Percentiles rank a stretch among this genome's conserved stretches.
Conservation (phyloP, 1,140 invertebrate genomes). For the Drosophila ogumai region DNA sequence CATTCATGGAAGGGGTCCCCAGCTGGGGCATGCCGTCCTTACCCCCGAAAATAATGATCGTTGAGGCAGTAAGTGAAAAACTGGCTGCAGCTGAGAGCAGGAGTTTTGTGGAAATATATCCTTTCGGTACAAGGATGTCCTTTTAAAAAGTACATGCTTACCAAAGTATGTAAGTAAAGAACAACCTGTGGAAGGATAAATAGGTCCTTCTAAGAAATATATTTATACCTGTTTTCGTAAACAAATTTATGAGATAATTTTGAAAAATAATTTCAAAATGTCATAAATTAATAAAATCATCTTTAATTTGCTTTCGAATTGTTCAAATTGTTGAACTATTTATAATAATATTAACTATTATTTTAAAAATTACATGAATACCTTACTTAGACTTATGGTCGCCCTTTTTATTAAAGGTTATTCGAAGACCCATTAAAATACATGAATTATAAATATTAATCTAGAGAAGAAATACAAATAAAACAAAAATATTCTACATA, state of each 20-base stretch:
- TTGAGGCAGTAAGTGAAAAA: constrained; percentile 24
- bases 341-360: too few relatives aligned
- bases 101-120: neutral
- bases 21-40: neutral
- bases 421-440: neutral
- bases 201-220: too few relatives aligned
- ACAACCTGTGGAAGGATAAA: neutral
- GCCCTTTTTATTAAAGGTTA: too few relatives aligned
- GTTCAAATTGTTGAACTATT: too few relatives aligned
- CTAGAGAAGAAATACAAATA: too few relatives aligned
- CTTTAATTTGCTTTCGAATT: too few relatives aligned
- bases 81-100: constrained; percentile 19
- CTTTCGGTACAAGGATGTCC: neutral
- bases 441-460: neutral
- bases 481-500: neutral
- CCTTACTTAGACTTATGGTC: too few relatives aligned
- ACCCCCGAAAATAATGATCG: constrained; percentile 32
- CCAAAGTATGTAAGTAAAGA: neutral
- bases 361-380: too few relatives aligned
- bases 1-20: constrained; percentile 38
- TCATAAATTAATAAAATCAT: too few relatives aligned
- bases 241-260: too few relatives aligned
- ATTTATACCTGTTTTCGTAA: too few relatives aligned
- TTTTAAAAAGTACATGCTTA: neutral
- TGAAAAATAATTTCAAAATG: too few relatives aligned